phyloP scores from a whole-genome alignment of 2,797 vertebrate genomes.

The Peromyscus eremicus region DNA sequence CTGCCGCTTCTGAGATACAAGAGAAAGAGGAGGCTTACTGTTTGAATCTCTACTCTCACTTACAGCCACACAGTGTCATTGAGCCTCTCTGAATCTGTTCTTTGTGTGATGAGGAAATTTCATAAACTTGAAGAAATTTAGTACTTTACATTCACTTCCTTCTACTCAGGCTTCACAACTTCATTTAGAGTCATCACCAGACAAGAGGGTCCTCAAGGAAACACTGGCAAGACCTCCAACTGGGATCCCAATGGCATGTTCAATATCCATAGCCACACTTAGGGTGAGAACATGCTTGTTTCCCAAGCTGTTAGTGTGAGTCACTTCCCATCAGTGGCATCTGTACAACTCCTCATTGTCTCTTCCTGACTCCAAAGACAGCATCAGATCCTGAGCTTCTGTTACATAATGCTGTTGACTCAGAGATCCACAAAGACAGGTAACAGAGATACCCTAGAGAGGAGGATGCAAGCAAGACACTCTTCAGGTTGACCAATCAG shows the following conservation, averaged over 20 bases:
- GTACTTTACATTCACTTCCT: background rate
- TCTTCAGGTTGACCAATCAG: conserved; percentile 7
- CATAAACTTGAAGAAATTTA: background rate
- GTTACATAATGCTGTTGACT: background rate
- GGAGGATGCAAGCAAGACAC: background rate
- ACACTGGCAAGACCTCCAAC: conserved; percentile 3
- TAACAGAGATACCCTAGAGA: conserved; percentile 11
- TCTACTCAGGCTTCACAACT: background rate
- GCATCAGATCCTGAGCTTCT: background rate
- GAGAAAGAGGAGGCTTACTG: background rate
- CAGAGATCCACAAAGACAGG: background rate
- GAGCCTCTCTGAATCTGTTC: background rate
- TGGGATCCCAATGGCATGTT: background rate
- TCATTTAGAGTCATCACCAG: background rate
- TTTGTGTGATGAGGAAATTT: background rate
- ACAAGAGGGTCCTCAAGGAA: background rate
- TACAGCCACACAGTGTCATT: background rate
- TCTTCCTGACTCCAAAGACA: background rate
- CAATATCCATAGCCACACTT: background rate
- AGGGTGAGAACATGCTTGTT: background rate
- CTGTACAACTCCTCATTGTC: background rate
- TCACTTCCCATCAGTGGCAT: background rate
- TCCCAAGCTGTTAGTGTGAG: background rate
- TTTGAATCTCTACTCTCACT: background rate
- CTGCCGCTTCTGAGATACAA: background rate